Base-by-base conservation (phyloP, 1,140 invertebrate species). In the Lutraria rhynchaena region DNA sequence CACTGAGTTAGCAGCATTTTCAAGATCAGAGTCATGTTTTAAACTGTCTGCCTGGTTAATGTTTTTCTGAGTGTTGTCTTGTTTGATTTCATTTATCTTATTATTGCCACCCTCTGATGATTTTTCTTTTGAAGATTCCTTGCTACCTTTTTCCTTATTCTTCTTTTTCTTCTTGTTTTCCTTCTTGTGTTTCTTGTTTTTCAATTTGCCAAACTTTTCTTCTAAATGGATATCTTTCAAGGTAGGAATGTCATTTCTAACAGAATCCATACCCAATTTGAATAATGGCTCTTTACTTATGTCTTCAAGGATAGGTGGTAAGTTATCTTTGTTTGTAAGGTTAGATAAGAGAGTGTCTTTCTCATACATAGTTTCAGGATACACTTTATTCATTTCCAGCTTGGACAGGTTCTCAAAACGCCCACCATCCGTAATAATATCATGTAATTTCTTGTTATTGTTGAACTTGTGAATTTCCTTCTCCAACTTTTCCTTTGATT, bases 101-200 rank as follows among this genome's bases (percentile, higher is more conserved):
- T 41, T 57, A 17, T 57, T 69, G 41, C 31, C 41, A 63, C 11
- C 37, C 29, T 63, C 27, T 46, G 63, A 53, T 22, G n/a, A 5
- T 31, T 60, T 75, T 13, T 75, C 73, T 27, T 61, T 75, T 31
- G 57, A 46, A 11, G 55, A 49, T 13, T 81, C 69, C 46, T 44
- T 81, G 53, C 15, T 29, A 29, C 15, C n/a, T 57, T 85, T 85
- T 19, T 82, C 80, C 24, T 76, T 61, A 24, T 53, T 69, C 37
- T 82, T 82, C 74, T 85, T 85, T 49, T 82, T 85, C 44, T 84
- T 84, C 44, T 84, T 81, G 33, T 76, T 83, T 44, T 82, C 82
- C 49, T 84, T 84, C 35, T 82, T 77, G 31, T 84, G 81, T 46
- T 86, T 83, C 74, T 86, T 86, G 35, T 78, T 86, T 46, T 82